Conservation (phyloP, 2,797 vertebrate species). For the Remorina albescens region DNA sequence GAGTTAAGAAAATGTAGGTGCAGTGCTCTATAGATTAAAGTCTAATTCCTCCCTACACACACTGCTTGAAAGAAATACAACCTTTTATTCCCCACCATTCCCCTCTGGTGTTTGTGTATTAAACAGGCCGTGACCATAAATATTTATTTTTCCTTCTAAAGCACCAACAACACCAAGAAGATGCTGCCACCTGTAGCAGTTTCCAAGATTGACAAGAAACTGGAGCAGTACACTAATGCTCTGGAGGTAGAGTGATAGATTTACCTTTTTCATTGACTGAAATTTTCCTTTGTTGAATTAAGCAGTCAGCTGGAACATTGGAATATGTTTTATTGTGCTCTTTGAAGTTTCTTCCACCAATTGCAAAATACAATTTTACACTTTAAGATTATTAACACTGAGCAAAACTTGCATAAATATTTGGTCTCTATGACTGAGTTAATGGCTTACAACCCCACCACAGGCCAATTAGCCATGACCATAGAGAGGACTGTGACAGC, state of each 20-base stretch:
- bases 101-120: no score
- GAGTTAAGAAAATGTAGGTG: not conserved
- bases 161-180: constrained; percentile 88
- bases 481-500: not conserved
- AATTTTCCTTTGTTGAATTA: not conserved
- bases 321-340: not conserved
- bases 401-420: no score
- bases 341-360: not conserved
- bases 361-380: not conserved
- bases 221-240: constrained; percentile 94
- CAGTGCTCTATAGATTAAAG: not conserved
- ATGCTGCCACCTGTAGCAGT: constrained; percentile 82
- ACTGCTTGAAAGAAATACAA: not conserved
- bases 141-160: constrained; percentile 21
- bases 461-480: no score
- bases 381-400: not conserved
- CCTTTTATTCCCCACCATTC: no score
- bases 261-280: not conserved
- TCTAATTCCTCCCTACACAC: not conserved
- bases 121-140: no score
- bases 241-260: constrained; percentile 90
- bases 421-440: no score
- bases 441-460: no score
- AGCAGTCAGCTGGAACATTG: not conserved
- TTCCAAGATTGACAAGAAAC: constrained; percentile 89